These are phyloP conservation scores for Parnassius smintheus DNA, from an alignment of 2,888 invertebrate genomes.

Conservation along the genomic window DNA sequence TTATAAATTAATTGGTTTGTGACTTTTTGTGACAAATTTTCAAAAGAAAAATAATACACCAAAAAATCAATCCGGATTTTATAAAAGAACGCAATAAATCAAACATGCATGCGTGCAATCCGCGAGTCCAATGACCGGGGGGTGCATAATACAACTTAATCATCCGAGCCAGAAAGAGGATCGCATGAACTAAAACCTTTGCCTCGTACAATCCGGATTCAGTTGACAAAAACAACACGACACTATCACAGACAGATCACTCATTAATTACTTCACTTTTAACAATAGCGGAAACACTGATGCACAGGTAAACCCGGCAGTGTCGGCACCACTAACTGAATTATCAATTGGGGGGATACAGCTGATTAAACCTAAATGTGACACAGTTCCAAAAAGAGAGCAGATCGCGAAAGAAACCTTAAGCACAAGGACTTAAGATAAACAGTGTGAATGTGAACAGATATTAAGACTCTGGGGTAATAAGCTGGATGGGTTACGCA, in stretches of 20 bases:
- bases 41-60: no score
- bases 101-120: not conserved
- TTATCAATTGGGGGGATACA: slow-evolving; percentile 73
- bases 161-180: not conserved
- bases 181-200: not conserved
- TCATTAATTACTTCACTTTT: not conserved
- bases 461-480: slow-evolving; percentile 48
- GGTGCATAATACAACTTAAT: not conserved
- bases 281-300: slow-evolving; percentile 10
- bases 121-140: not conserved
- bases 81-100: not conserved
- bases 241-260: not conserved
- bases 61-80: no score
- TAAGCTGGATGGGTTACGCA: slow-evolving; percentile 59
- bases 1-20: no score
- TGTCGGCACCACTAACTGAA: slow-evolving; percentile 63
- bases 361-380: slow-evolving; percentile 69
- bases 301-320: slow-evolving; percentile 57
- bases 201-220: not conserved
- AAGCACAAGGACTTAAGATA: slow-evolving; percentile 48
- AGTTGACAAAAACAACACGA: not conserved
- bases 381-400: slow-evolving; percentile 51
- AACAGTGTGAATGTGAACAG: slow-evolving; percentile 32
- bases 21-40: no score
- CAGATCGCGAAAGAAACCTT: slow-evolving; percentile 53